A percentile compares a stretch with the other conserved stretches of the same genome.
phyloP scores from a whole-genome alignment of 2,797 vertebrate genomes.

The Tapirus indicus region DNA sequence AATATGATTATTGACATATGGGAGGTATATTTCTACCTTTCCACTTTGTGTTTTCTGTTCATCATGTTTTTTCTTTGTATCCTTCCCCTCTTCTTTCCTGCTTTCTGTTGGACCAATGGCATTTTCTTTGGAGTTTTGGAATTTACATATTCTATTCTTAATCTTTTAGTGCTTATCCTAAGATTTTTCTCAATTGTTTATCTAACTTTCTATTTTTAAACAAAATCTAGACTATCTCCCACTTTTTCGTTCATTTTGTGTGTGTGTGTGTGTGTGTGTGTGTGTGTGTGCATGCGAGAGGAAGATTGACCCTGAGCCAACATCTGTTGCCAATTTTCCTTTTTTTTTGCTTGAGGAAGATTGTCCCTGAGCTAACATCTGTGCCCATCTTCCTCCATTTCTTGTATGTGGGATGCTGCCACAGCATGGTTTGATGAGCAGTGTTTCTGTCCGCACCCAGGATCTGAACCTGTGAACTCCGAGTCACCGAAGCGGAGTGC shows the following conservation, averaged over 20 bases:
- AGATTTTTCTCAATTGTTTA: constrained; percentile 4
- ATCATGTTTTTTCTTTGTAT: neutral
- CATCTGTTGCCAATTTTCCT: no score
- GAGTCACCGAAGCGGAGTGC: no score
- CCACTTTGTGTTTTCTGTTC: constrained; percentile 21
- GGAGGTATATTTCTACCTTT: neutral
- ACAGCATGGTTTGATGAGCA: no score
- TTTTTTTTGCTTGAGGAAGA: no score
- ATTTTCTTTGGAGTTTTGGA: neutral
- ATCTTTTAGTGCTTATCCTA: neutral
- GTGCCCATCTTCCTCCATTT: no score
- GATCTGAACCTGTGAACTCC: no score
- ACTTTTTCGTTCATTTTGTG: neutral
- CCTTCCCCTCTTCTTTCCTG: neutral
- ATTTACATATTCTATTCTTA: constrained; percentile 47
- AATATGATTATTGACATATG: neutral
- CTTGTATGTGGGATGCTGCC: no score
- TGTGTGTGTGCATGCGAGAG: no score
- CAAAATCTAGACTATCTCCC: neutral
- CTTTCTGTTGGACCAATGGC: constrained; percentile 9
- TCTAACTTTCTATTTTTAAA: constrained; percentile 24
- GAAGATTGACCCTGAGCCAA: no score
- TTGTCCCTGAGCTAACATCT: no score
- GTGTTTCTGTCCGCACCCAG: no score
- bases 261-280: no score